These are phyloP conservation scores for Anthopleura xanthogrammica DNA, from an alignment of 92 coral and sea anemone species.

Conservation along the genomic window DNA sequence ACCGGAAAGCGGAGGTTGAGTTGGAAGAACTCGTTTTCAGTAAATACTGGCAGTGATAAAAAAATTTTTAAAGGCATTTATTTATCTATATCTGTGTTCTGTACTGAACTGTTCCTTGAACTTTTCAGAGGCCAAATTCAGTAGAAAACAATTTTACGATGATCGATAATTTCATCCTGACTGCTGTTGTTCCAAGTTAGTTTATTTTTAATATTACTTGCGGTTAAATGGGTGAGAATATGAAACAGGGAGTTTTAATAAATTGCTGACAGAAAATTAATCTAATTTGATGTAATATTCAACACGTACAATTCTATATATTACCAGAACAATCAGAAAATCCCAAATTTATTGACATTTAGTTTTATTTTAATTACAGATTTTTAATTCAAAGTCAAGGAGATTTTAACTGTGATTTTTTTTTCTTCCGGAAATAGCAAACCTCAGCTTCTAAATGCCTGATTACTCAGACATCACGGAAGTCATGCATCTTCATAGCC, in stretches of 20 bases:
- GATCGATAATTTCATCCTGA: no score
- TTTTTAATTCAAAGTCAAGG: not conserved
- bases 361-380: not conserved
- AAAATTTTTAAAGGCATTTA: not conserved
- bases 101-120: not conserved
- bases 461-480: not conserved
- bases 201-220: not conserved
- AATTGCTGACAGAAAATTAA: not conserved
- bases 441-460: not conserved
- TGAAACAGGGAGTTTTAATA: not conserved
- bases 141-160: not conserved
- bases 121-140: not conserved
- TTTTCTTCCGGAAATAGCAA: not conserved
- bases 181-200: not conserved
- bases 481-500: not conserved
- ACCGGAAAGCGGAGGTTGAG: constrained; percentile 43
- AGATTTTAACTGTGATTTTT: not conserved
- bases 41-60: not conserved
- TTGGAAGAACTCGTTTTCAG: not conserved
- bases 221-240: not conserved
- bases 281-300: not conserved
- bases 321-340: not conserved
- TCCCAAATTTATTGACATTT: not conserved
- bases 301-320: not conserved
- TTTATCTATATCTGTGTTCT: not conserved